Base-by-base conservation (phyloP, 1,140 invertebrate species). In the Chironomus tepperi region DNA sequence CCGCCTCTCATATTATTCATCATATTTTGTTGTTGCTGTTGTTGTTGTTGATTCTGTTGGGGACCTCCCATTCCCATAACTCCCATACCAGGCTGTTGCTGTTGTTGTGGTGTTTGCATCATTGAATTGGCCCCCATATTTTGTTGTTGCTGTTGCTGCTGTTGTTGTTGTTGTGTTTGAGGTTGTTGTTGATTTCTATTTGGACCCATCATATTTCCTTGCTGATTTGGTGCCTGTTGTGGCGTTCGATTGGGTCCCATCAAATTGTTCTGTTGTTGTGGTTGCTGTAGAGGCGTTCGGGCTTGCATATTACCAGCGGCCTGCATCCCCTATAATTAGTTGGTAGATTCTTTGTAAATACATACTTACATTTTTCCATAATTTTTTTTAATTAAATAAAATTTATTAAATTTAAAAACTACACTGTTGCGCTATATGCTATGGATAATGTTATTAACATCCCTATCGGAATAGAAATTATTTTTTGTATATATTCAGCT, bases 291-390 rank as follows among this genome's bases (percentile, higher is more conserved):
- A 47, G 82, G 82, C 67, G 83, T 82, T 73, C 83, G 82, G 79
- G 81, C 81, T 75, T 82, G 83, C 81, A 86, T 86, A 88, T 86
- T 88, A 88, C 86, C 87, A 88, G 83, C 83, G 81, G 85, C 85
- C 85, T 84, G 80, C 80, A 82, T 87, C 86, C 83, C 84, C 85
- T 86, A 80, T 34, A 34, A 34, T 34, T 34, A 34, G 24, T 34
- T 34, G 24, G 24, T 34, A 34, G 24, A 34, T 34, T 34, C 24
- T 34, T 34, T 34, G 24, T 34, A 5, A 34, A 34, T 34, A 34
- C 5, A 34, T 34, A 34, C 24, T 34, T 34, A 34, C 24, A 34
- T 34, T 34, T n/a, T 34, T 34, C 24, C 5, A 34, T 34, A 34
- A n/a, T n/a, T 34, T 34, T 34, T 34, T 34, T 34, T 2, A 34